phyloP scores from a whole-genome alignment of 2,113 vertebrate genomes.

The Hiodon alosoides region DNA sequence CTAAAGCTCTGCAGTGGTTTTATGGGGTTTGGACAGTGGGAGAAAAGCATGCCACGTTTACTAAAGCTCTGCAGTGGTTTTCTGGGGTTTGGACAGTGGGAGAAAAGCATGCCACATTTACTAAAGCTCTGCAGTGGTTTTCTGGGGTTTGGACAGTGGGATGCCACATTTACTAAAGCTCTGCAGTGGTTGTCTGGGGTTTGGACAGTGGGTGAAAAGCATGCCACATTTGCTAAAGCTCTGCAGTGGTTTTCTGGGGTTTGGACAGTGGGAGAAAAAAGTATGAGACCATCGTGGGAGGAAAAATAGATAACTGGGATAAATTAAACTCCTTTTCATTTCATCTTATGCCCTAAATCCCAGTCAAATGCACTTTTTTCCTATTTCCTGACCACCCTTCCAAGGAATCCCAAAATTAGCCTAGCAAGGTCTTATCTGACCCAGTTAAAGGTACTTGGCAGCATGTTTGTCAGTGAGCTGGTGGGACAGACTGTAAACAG shows the following conservation, averaged over 20 bases:
- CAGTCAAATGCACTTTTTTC: not conserved
- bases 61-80: slow-evolving; percentile 18
- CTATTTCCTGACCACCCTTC: not conserved
- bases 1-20: too few relatives aligned
- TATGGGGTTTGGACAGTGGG: too few relatives aligned
- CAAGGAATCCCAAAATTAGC: slow-evolving; percentile 3
- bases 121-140: too few relatives aligned
- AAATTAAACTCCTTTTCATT: not conserved
- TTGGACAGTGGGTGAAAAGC: slow-evolving; percentile 13
- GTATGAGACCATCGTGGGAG: slow-evolving; percentile 5
- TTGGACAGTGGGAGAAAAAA: slow-evolving; percentile 8
- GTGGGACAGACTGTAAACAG: not conserved
- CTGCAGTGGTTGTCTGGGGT: slow-evolving; percentile 20
- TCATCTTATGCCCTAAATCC: slow-evolving; percentile 5
- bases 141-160: too few relatives aligned
- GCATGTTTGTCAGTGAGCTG: not conserved
- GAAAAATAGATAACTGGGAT: not conserved
- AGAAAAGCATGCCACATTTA: slow-evolving; percentile 4
- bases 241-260: slow-evolving; percentile 21
- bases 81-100: slow-evolving; percentile 9
- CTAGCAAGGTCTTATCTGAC: not conserved
- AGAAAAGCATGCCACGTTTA: slow-evolving; percentile 14
- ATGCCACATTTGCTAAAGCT: slow-evolving; percentile 12
- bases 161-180: slow-evolving; percentile 12
- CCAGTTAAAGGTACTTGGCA: slow-evolving; percentile 60